Percentiles rank a stretch among this genome's conserved stretches.
These are phyloP conservation scores for Lycophotia porphyrea DNA, from an alignment of 2,888 invertebrate species.

Conservation along the genomic window DNA sequence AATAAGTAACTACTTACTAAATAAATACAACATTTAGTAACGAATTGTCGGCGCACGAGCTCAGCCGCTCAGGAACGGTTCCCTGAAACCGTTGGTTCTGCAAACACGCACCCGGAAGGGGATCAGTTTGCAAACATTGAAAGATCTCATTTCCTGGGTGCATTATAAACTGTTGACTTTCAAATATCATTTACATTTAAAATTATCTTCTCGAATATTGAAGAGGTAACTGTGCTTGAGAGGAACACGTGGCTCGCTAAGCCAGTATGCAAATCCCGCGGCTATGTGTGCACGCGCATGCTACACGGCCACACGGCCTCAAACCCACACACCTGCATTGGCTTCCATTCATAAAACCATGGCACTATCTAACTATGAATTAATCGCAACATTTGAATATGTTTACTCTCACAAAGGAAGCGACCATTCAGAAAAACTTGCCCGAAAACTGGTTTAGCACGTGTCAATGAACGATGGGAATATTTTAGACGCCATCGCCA, in stretches of 20 bases:
- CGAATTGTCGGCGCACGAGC: slow-evolving; percentile 60
- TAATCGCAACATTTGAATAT: slow-evolving; percentile 91
- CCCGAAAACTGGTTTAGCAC: slow-evolving; percentile 89
- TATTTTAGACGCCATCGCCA: slow-evolving; percentile 87
- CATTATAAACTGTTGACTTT: slow-evolving; percentile 82
- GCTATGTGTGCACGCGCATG: slow-evolving; percentile 76
- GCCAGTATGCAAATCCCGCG: slow-evolving; percentile 86
- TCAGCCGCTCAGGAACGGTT: slow-evolving; percentile 33
- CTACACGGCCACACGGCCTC: slow-evolving; percentile 66
- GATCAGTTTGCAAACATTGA: slow-evolving; percentile 72
- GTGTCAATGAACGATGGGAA: slow-evolving; percentile 90
- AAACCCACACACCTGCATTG: slow-evolving; percentile 78
- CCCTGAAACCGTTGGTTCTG: slow-evolving; percentile 55
- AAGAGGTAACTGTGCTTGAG: slow-evolving; percentile 86
- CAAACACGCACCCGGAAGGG: slow-evolving; percentile 66
- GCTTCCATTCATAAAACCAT: slow-evolving; percentile 89
- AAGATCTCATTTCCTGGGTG: slow-evolving; percentile 73
- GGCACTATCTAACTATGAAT: slow-evolving; percentile 89
- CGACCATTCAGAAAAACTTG: slow-evolving; percentile 89
- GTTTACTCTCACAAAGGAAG: slow-evolving; percentile 90
- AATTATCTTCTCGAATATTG: slow-evolving; percentile 87
- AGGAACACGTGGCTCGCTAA: slow-evolving; percentile 85
- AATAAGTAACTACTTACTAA: slow-evolving; percentile 13
- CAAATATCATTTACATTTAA: slow-evolving; percentile 86
- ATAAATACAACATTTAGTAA: slow-evolving; percentile 47